Conservation (phyloP, 2,797 vertebrate species). For the Dicrostonyx torquatus region DNA sequence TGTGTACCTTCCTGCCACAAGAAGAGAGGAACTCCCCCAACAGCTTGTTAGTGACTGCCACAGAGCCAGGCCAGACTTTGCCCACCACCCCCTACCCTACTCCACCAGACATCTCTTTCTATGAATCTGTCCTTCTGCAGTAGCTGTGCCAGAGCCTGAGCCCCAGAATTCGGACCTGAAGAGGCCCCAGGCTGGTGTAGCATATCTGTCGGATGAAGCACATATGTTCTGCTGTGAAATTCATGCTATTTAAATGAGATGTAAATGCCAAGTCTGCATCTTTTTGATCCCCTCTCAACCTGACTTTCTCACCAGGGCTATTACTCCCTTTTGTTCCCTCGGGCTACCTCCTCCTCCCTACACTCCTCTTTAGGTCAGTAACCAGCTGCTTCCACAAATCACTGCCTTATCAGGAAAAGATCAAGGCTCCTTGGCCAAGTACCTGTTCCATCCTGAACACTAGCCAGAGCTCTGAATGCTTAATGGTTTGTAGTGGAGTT, state of each 20-base stretch:
- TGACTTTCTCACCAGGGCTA: neutral
- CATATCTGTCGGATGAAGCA: neutral
- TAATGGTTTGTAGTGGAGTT: neutral
- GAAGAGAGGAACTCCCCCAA: neutral
- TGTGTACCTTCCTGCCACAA: neutral
- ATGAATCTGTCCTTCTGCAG: neutral
- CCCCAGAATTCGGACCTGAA: neutral
- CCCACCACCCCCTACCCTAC: neutral
- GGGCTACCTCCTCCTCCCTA: neutral
- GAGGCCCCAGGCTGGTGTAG: neutral
- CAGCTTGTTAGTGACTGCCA: neutral
- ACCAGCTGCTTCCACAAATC: neutral
- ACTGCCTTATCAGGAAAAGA: neutral
- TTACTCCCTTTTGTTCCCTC: neutral
- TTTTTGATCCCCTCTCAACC: slow-evolving; percentile 24
- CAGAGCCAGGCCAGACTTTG: neutral
- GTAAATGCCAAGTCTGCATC: slow-evolving; percentile 16
- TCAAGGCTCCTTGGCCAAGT: neutral
- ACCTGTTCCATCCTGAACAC: neutral
- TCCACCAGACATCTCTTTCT: neutral
- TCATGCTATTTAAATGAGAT: slow-evolving; percentile 35
- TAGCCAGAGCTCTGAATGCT: neutral
- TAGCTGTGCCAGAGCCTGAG: neutral
- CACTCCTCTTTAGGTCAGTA: neutral
- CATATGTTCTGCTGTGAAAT: slow-evolving; percentile 23